Base-by-base conservation (phyloP, 1,140 invertebrate species). In the Lucilia cuprina region DNA sequence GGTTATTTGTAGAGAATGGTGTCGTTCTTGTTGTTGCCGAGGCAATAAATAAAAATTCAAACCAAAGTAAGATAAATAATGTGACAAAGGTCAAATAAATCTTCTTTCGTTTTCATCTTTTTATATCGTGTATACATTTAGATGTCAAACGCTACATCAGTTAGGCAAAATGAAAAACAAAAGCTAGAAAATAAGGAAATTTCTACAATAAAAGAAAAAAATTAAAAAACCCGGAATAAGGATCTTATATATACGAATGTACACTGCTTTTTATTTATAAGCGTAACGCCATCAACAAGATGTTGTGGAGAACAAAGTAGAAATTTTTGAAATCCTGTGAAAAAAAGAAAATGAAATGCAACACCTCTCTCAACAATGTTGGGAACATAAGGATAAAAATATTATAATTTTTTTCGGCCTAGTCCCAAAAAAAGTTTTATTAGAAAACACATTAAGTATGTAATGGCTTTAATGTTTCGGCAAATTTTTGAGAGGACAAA, bases 71-170 rank as follows among this genome's bases (percentile, higher is more conserved):
- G 84, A 89, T 88, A 88, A 86, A 87, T 86, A 87, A 87, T 86
- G 86, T 90, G 89, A 88, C 86, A 88, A 89, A 90, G 89, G 88
- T 89, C 88, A 87, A 86, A 87, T 87, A 86, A 87, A 87, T 86
- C 87, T 89, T 85, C 60, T 82, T 21, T 75, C 25, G 74, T n/a
- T 21, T 55, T 17, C n/a, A 5, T 70, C 4, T 70, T 17, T 60
- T 14, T 70, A 1, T 70, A n/a, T 70, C 2, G 25, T 5, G 19
- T n/a, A 34, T 50, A 49, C 14, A 80, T 50, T 50, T 8, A 80
- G 75, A 78, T 78, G 75, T 78, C 75, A 78, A 19, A 60, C 55
- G 75, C n/a, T 47, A 41, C 35, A 78, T 47, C 14, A 78, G 35
- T 47, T 47, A n/a, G 25, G 25, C 25, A 30, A 30, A 30, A 30